A percentile compares a stretch with the other conserved stretches of the same genome.
These are phyloP conservation scores for Caenorhabditis parvicauda DNA, from an alignment of 2,888 invertebrate species.

Conservation along the genomic window DNA sequence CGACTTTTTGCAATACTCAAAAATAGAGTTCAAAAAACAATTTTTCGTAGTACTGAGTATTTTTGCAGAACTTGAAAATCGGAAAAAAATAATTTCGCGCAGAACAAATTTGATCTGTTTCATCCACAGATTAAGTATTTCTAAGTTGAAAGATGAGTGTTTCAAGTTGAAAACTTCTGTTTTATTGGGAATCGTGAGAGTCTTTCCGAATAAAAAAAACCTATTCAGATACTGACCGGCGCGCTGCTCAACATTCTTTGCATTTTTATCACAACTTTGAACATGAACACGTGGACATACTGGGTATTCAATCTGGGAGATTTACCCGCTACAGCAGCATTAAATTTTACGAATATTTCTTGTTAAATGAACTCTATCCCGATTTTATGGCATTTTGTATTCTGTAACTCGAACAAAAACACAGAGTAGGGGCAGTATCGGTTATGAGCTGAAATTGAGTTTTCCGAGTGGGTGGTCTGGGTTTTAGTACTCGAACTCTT, in stretches of 20 bases:
- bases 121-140: background rate
- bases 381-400: no score
- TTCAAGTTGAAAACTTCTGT: background rate
- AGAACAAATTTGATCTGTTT: no score
- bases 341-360: no score
- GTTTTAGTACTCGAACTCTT: no score
- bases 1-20: no score
- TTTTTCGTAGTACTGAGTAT: no score
- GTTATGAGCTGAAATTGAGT: conserved; percentile 9
- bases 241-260: conserved; percentile 38
- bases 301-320: conserved; percentile 27
- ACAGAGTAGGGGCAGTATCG: conserved; percentile 27
- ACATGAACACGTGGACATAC: conserved; percentile 40
- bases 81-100: no score
- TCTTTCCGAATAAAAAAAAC: background rate
- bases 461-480: background rate
- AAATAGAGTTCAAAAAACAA: no score
- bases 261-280: conserved; percentile 34
- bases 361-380: no score
- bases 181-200: no score
- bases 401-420: conserved; percentile 23
- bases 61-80: no score
- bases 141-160: background rate
- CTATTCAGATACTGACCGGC: conserved; percentile 30
- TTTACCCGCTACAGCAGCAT: no score